Base-by-base conservation (phyloP, 2,888 invertebrate species). In the Xylophagus ater region DNA sequence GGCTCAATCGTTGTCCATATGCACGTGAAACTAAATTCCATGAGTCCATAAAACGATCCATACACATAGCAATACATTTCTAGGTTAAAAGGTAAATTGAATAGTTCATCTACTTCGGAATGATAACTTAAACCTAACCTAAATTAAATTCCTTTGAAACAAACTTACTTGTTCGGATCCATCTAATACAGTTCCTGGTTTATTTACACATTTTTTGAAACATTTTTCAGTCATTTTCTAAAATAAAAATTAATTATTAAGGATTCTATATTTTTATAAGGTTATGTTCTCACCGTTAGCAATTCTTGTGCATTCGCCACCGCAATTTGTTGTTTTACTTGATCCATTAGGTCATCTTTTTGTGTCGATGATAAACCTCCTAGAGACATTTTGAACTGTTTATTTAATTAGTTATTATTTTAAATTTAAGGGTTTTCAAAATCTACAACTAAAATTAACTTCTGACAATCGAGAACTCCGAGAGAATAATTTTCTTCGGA, bases 201-300 rank as follows among this genome's bases (percentile, higher is more conserved):
- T 93, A 37, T 67, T 68, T 52, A 96, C 78, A 65, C 96, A 96
- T 59, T 93, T 93, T 62, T 83, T 86, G 64, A 94, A 96, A 67
- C 96, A 96, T 68, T 94, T 94, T 58, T 93, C 89, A 31, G 92
- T 87, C 81, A 94, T 90, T 82, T 92, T 93, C 78, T 87, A 65
- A 7, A 25, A 41, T 10, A n/a, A 10, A 18, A 19, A 3, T 41
- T 41, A 37, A 19, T 26, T 23, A 15, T 36, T 3, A 32, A 26
- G 26, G 13, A 36, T 40, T 15, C 36, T 48, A 49, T 48, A 45
- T 49, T 46, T 38, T 31, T 19, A n/a, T n/a, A n/a, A 26, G 32
- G 19, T 32, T 17, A 19, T 7, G 10, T 32, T 49, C 62, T 61
- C 69, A 85, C 84, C 61, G 86, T 82, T 48, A 94, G 70, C 45